Base-by-base conservation (phyloP, 1,140 invertebrate species). In the Tetramorium parvispinum region DNA sequence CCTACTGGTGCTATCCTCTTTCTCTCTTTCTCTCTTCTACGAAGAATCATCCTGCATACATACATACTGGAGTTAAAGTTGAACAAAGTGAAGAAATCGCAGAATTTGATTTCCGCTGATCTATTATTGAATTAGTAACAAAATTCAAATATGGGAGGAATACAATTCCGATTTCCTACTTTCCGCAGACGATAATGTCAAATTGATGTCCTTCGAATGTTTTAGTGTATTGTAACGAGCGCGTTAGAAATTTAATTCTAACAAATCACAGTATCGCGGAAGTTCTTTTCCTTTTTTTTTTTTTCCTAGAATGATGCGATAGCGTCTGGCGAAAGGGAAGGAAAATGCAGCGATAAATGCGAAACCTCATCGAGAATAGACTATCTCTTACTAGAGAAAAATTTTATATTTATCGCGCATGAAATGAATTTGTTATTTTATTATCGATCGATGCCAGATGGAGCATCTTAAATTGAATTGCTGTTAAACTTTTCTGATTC, bases 171-270 rank as follows among this genome's bases (percentile, higher is more conserved):
- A 71, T 32, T 18, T 53, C 5, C 18, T 32, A 57, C 18, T 46
- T 82, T 32, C 5, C 11, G 13, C 13, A 18, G 2, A 83, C 16
- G 40, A 61, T 46, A 55, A 55, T 40, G 21, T 4, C n/a, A 27
- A 57, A 27, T 27, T 46, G n/a, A 27, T 43, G 4, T 73, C 13
- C 24, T 46, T 3, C 11, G 68, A 61, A 7, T n/a, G 32, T 37
- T 49, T 82, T 73, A 49, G 18, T 6, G 11, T 71, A 83, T 59
- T 27, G 18, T 59, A 27, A 61, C n/a, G 11, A 1, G 13, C 13
- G 4, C 6, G 46, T 83, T 49, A 32, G 61, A 82, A 70, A 82
- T 83, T 68, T 75, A 37, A 46, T 71, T 46, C 46, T 32, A 32
- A 32, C 32, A 32, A 32, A 32, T 32, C 32, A 32, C 3, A 32